Conservation (phyloP, 2,888 invertebrate genomes). For the Cremastinae sp. region DNA sequence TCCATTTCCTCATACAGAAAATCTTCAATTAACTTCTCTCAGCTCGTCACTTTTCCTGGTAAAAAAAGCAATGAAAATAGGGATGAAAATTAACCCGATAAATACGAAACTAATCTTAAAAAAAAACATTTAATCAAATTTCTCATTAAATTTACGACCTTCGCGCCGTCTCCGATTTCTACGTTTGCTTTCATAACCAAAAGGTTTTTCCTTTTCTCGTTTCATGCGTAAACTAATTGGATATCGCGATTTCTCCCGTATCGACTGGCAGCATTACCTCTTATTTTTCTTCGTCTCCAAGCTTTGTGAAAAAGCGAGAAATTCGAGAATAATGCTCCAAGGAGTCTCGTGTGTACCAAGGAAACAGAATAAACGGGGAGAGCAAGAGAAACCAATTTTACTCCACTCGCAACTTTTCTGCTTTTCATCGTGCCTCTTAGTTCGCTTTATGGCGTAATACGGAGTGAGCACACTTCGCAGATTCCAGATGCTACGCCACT, state of each 20-base stretch:
- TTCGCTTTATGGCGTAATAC: not conserved
- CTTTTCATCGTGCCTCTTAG: slow-evolving; percentile 6
- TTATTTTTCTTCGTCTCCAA: slow-evolving; percentile 14
- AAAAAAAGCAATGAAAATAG: not conserved
- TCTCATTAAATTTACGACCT: too few relatives aligned
- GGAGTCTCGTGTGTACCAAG: too few relatives aligned
- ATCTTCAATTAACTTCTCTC: slow-evolving; percentile 1
- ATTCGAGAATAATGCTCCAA: not conserved
- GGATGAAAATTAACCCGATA: not conserved
- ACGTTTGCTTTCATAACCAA: too few relatives aligned
- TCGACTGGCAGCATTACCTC: not conserved
- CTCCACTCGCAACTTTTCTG: not conserved
- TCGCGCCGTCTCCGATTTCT: too few relatives aligned
- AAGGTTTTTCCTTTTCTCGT: not conserved
- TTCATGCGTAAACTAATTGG: slow-evolving; percentile 22
- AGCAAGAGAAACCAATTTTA: not conserved
- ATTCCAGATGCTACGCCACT: too few relatives aligned
- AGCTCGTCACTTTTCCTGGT: not conserved
- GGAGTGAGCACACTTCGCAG: too few relatives aligned
- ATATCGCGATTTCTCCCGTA: slow-evolving; percentile 13
- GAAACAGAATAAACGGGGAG: not conserved
- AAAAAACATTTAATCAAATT: too few relatives aligned
- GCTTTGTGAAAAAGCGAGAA: not conserved
- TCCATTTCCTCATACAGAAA: slow-evolving; percentile 38
- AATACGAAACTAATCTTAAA: too few relatives aligned